phyloP scores from a whole-genome alignment of 2,797 vertebrate species.

The Alexandromys oeconomus region DNA sequence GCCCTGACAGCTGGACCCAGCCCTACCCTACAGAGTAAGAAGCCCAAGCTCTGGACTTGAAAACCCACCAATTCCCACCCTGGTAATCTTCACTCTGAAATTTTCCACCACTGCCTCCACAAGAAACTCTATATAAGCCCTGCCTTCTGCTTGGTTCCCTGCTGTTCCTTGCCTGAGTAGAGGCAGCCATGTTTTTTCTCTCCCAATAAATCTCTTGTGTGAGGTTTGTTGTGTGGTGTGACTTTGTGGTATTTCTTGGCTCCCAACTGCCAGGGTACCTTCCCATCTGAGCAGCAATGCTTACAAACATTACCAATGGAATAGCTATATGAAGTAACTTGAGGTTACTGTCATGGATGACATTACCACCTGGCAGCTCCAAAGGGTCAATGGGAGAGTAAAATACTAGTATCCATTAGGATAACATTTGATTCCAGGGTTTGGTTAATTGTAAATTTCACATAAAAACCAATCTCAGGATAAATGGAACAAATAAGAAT shows the following conservation, averaged over 20 bases:
- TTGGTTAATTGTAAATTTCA: slow-evolving; percentile 26
- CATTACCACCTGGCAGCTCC: neutral
- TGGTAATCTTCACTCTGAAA: neutral
- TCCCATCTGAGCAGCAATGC: neutral
- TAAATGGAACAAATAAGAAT: neutral
- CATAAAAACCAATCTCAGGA: neutral
- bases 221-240: neutral
- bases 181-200: neutral
- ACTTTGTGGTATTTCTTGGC: neutral
- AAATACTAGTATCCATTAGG: neutral
- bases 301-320: neutral
- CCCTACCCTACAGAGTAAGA: neutral
- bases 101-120: neutral
- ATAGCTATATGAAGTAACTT: neutral
- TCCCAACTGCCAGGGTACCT: neutral
- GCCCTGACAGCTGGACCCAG: neutral
- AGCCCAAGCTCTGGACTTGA: neutral
- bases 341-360: neutral
- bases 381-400: neutral
- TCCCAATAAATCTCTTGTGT: neutral
- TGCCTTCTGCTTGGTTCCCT: neutral
- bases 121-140: neutral
- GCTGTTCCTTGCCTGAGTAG: neutral
- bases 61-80: neutral
- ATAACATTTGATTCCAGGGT: slow-evolving; percentile 51